Percentiles rank a stretch among this genome's conserved stretches.
phyloP scores from a whole-genome alignment of 2,888 invertebrate species.

The Bugulina stolonifera region DNA sequence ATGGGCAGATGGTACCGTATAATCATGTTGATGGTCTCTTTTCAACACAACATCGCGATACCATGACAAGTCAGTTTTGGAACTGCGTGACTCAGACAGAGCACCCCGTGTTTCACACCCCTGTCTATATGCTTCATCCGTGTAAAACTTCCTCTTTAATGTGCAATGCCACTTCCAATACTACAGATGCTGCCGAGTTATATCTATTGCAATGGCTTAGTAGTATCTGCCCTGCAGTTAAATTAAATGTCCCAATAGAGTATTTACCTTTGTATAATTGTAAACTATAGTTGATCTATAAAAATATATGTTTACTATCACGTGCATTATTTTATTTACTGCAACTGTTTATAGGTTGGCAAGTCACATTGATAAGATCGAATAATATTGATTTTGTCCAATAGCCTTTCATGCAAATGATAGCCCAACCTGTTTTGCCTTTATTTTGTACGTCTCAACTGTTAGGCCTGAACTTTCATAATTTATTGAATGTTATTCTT shows the following conservation, averaged over 20 bases:
- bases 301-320: no score
- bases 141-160: constrained; percentile 50
- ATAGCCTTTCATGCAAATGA: no score
- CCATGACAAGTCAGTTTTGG: background rate
- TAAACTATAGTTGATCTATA: no score
- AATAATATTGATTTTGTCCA: no score
- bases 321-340: no score
- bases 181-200: background rate
- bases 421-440: no score
- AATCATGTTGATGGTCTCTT: background rate
- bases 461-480: background rate
- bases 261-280: no score
- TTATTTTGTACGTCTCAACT: no score
- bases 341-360: no score
- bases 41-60: background rate
- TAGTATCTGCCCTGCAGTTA: constrained; percentile 43
- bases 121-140: constrained; percentile 51
- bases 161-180: constrained; percentile 29
- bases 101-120: constrained; percentile 47
- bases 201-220: constrained; percentile 46
- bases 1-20: constrained; percentile 32
- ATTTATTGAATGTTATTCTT: background rate
- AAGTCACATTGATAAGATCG: no score
- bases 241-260: constrained; percentile 35
- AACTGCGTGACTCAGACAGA: constrained; percentile 32